These are phyloP conservation scores for Berghia stephanieae DNA, from an alignment of 1,140 invertebrate genomes.

Conservation along the genomic window DNA sequence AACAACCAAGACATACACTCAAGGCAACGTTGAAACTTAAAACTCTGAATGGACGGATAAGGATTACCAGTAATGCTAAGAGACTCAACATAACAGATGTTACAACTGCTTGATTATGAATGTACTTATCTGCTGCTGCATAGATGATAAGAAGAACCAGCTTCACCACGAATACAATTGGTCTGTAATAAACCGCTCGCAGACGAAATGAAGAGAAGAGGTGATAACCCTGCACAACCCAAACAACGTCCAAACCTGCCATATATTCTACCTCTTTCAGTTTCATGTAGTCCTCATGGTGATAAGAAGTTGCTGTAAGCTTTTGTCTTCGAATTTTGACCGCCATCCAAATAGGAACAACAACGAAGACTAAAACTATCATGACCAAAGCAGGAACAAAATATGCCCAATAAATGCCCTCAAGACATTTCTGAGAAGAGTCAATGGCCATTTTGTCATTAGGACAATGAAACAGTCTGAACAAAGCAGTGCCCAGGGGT, in stretches of 20 bases:
- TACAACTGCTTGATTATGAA: constrained; percentile 45
- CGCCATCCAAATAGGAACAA: constrained; percentile 55
- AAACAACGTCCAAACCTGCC: constrained; percentile 57
- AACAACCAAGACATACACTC: constrained; percentile 42
- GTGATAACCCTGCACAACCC: constrained; percentile 51
- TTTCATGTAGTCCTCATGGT: constrained; percentile 58
- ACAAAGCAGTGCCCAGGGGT: constrained; percentile 52
- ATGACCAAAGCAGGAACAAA: constrained; percentile 44
- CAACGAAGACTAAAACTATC: constrained; percentile 45
- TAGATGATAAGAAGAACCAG: constrained; percentile 51
- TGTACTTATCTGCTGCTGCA: constrained; percentile 46
- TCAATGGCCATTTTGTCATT: constrained; percentile 49
- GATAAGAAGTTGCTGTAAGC: constrained; percentile 45
- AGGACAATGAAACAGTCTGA: constrained; percentile 57
- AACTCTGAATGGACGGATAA: constrained; percentile 55
- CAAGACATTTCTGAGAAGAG: constrained; percentile 50
- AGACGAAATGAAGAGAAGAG: constrained; percentile 61
- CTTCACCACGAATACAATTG: constrained; percentile 49
- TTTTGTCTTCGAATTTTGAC: constrained; percentile 51
- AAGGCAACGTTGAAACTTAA: constrained; percentile 52
- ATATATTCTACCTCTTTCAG: constrained; percentile 64
- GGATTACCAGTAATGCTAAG: constrained; percentile 37
- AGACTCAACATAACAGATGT: constrained; percentile 44
- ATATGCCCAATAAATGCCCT: constrained; percentile 53
- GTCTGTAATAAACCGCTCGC: constrained; percentile 49